phyloP scores from a whole-genome alignment of 2,797 vertebrate species.

The Tapirus indicus region DNA sequence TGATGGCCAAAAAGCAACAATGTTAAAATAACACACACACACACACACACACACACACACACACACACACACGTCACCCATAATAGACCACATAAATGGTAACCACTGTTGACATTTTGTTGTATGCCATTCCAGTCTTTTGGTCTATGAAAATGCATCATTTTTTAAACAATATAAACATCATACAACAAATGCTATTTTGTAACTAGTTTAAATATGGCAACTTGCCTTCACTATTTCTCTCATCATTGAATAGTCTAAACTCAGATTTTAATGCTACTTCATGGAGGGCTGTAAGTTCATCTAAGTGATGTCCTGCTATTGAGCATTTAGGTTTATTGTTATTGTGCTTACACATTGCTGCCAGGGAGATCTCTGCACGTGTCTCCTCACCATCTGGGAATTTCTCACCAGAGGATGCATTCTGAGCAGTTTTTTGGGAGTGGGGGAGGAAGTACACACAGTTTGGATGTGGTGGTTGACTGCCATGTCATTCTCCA shows the following conservation, averaged over 20 bases:
- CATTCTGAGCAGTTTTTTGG: background rate
- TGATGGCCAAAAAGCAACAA: background rate
- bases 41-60: background rate
- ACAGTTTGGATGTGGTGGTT: background rate
- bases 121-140: background rate
- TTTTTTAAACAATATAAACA: background rate
- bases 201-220: background rate
- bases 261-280: background rate
- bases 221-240: background rate
- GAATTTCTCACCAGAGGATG: background rate
- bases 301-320: background rate
- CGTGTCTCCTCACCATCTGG: background rate
- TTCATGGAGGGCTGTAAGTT: background rate
- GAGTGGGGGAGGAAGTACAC: rapidly evolving
- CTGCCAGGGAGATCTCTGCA: background rate
- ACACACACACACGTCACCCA: background rate
- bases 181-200: background rate
- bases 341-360: background rate
- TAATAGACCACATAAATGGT: background rate
- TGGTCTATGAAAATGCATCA: background rate
- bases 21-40: background rate
- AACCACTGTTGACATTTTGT: background rate
- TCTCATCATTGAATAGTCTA: background rate
- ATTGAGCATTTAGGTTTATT: background rate
- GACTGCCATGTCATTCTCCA: background rate